Percentiles rank a stretch among this genome's conserved stretches.
phyloP scores from a whole-genome alignment of 2,888 invertebrate genomes.

The Eupithecia inturbata region DNA sequence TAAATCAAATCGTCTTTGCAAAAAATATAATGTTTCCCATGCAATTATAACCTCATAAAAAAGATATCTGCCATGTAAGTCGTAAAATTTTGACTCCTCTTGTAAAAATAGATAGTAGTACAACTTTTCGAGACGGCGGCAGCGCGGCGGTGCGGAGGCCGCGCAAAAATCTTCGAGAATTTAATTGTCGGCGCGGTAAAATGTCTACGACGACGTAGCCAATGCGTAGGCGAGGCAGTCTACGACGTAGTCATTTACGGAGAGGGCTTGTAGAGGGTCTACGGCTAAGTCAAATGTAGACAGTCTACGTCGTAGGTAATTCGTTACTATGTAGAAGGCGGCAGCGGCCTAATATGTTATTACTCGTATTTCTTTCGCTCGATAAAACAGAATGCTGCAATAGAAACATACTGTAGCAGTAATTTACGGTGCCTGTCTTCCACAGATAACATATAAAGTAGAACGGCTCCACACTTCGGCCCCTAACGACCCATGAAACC shows the following conservation, averaged over 20 bases:
- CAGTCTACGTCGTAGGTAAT: background rate
- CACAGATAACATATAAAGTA: slow-evolving; percentile 18
- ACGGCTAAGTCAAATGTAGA: background rate
- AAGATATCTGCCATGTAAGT: background rate
- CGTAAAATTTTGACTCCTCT: too few species aligned
- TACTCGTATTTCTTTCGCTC: background rate
- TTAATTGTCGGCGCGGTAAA: background rate
- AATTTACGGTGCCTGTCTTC: slow-evolving; percentile 11
- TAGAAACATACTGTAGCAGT: slow-evolving; percentile 1
- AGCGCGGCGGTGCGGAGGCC: too few species aligned
- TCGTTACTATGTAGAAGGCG: background rate
- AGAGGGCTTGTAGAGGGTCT: background rate
- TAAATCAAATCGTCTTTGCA: too few species aligned
- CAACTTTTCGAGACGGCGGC: too few species aligned
- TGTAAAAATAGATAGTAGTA: too few species aligned
- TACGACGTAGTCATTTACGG: background rate
- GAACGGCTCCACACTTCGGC: background rate
- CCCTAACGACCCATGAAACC: slow-evolving; percentile 24
- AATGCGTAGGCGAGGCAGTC: background rate
- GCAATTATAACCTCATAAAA: background rate
- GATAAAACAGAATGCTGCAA: background rate
- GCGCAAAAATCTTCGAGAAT: background rate
- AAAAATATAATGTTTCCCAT: background rate
- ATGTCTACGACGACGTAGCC: background rate
- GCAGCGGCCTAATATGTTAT: background rate